Conservation (phyloP, 2,797 vertebrate genomes). For the Apogon talboti region DNA sequence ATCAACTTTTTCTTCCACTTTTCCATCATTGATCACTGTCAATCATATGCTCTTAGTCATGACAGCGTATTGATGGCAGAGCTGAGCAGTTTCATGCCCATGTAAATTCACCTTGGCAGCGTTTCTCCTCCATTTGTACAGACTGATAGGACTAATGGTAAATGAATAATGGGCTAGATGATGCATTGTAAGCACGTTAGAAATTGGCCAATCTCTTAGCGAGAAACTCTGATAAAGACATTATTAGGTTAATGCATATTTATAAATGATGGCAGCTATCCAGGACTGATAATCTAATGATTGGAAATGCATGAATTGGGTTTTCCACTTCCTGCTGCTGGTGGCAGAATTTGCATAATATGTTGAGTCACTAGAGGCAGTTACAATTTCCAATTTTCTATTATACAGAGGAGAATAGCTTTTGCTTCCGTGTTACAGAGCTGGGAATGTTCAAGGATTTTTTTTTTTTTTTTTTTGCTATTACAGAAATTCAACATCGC, state of each 20-base stretch:
- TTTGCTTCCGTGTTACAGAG: slow-evolving; percentile 13
- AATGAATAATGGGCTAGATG: slow-evolving; percentile 45
- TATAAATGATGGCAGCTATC: slow-evolving; percentile 51
- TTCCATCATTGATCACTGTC: background rate
- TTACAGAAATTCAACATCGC: background rate
- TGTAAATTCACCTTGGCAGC: slow-evolving; percentile 37
- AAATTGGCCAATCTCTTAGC: slow-evolving; percentile 33
- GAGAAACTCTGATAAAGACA: slow-evolving; percentile 38
- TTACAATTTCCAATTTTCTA: slow-evolving; percentile 16
- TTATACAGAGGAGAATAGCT: slow-evolving; percentile 14
- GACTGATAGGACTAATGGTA: slow-evolving; percentile 37
- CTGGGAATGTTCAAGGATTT: slow-evolving; percentile 4
- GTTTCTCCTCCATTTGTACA: slow-evolving; percentile 27
- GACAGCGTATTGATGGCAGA: background rate
- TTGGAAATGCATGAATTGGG: slow-evolving; percentile 51
- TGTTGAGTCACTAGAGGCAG: slow-evolving; percentile 8
- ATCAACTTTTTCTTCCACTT: too few relatives aligned
- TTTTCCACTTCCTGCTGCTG: slow-evolving; percentile 41
- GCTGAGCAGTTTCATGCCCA: background rate
- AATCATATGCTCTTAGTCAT: background rate
- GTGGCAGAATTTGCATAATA: slow-evolving; percentile 16
- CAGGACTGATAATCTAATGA: slow-evolving; percentile 52
- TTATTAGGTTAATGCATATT: slow-evolving; percentile 51
- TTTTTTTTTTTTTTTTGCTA: background rate
- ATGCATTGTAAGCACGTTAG: slow-evolving; percentile 19